phyloP scores from a whole-genome alignment of 2,113 vertebrate genomes.

The Eulemur rufifrons region DNA sequence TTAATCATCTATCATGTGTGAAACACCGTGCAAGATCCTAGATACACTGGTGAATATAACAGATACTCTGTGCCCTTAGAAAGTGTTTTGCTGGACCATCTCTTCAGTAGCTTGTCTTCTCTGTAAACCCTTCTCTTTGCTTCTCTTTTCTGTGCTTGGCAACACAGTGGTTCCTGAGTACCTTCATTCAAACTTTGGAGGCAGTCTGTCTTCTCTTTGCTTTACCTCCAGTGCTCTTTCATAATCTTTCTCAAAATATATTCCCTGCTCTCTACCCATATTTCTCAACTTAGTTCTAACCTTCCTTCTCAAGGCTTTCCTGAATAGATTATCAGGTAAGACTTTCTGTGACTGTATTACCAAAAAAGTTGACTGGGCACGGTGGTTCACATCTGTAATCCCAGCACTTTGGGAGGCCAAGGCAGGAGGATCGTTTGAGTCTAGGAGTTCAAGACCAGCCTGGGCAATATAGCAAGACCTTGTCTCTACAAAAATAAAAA shows the following conservation, averaged over 20 bases:
- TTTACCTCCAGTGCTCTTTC: background rate
- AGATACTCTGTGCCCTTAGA: background rate
- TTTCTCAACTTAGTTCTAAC: conserved; percentile 9
- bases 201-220: background rate
- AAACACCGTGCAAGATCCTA: background rate
- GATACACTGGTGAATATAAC: background rate
- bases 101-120: background rate
- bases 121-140: background rate
- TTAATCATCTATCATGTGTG: background rate
- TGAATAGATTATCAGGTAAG: background rate
- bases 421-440: too few relatives aligned
- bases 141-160: background rate
- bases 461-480: too few relatives aligned
- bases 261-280: background rate
- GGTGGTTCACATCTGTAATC: too few relatives aligned
- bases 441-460: too few relatives aligned
- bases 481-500: too few relatives aligned
- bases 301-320: conserved; percentile 39
- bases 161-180: background rate
- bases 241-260: background rate
- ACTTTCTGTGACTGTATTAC: background rate
- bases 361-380: background rate
- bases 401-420: too few relatives aligned
- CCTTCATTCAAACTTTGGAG: background rate
- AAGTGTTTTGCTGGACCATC: background rate